Evolutionary conservation across 2,113 vertebrate genomes (phyloP).

Genomic region (Mus spicilegus): DNA sequence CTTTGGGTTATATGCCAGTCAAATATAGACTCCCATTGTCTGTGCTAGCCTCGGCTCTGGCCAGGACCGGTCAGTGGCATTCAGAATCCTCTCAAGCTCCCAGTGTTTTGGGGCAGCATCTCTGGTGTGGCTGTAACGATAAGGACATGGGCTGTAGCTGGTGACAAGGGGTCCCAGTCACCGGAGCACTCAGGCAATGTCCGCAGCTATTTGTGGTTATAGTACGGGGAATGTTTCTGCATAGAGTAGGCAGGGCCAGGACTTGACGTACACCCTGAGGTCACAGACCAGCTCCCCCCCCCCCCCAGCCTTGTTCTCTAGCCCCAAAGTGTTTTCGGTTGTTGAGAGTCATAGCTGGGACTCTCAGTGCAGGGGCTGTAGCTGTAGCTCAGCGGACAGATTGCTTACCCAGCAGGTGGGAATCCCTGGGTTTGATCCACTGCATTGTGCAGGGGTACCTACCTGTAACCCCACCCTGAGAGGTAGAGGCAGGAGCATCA

Average conservation of each 20-base stretch:
- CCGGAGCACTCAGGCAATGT: neutral
- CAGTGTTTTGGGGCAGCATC: neutral
- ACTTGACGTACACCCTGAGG: neutral
- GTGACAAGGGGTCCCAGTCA: no score
- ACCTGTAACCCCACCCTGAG: neutral
- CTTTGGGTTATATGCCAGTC: neutral
- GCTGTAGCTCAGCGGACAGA: neutral
- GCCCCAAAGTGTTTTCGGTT: neutral
- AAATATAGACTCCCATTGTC: neutral
- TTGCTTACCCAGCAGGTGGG: neutral
- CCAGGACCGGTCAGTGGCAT: neutral
- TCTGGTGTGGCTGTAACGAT: neutral
- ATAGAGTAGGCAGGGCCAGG: neutral
- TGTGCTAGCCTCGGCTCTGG: neutral
- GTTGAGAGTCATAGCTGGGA: neutral
- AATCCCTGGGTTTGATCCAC: neutral
- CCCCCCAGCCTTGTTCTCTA: accelerated
- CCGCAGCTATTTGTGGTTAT: neutral
- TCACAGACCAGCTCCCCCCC: neutral
- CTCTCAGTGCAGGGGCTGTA: neutral
- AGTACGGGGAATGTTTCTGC: neutral
- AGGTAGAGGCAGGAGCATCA: neutral
- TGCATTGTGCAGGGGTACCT: no score
- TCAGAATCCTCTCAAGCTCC: neutral
- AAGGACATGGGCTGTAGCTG: accelerated